Conservation (phyloP, 1,140 invertebrate species). For the Drosophila triauraria region DNA sequence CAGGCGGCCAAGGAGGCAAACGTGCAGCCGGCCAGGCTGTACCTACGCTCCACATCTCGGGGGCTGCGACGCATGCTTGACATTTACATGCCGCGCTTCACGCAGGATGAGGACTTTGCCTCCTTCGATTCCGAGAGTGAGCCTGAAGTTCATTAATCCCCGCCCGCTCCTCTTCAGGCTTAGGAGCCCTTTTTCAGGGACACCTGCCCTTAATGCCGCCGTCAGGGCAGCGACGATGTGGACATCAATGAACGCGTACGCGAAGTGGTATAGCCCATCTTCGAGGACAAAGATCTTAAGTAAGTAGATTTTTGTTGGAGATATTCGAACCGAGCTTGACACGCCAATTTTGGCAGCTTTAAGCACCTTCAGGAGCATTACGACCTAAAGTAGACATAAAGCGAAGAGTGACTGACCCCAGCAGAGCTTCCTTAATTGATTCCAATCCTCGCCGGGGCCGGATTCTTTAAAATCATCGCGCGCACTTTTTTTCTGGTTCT, state of each 20-base stretch:
- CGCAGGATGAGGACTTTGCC: background rate
- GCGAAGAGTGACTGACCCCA: background rate
- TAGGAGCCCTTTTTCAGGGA: slow-evolving; percentile 21
- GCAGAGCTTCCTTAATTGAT: slow-evolving; percentile 30
- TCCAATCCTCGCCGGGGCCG: slow-evolving; percentile 17
- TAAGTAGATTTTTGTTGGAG: background rate
- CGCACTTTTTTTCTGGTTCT: slow-evolving; percentile 40
- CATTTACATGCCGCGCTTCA: slow-evolving; percentile 31
- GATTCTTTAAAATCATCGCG: slow-evolving; percentile 42
- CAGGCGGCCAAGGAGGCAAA: background rate
- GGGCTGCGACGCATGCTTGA: slow-evolving; percentile 35
- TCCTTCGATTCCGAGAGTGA: background rate
- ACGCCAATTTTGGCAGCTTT: too few species aligned
- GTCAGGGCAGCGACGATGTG: slow-evolving; percentile 10
- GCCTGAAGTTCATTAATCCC: background rate
- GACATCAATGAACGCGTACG: background rate
- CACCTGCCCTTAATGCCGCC: slow-evolving; percentile 19
- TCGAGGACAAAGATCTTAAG: too few species aligned
- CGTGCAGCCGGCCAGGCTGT: slow-evolving; percentile 44
- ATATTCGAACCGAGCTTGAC: background rate
- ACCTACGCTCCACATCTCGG: background rate
- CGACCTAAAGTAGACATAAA: background rate
- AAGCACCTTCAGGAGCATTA: too few species aligned
- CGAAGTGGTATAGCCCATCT: background rate
- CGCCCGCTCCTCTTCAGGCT: background rate